Base-by-base conservation (phyloP, 1,140 invertebrate genomes). In the Aethina tumida region DNA sequence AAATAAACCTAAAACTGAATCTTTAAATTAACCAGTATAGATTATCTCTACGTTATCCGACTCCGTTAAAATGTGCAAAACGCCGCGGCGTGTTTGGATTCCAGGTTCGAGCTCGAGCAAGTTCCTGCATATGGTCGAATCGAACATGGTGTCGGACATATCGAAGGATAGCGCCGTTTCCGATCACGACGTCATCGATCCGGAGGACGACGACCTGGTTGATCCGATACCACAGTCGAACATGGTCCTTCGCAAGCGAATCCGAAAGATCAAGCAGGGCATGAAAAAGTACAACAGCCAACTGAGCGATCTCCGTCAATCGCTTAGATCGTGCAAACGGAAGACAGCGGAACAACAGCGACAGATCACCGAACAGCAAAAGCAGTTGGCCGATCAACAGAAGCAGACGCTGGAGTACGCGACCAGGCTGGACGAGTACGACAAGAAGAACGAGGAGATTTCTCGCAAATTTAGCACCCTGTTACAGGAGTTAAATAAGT, bases 371-470 rank as follows among this genome's bases (percentile, higher is more conserved):
- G 84, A 88, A 45, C 83, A 87, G 56, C 83, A 87, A 53, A 87
- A 85, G 53, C 78, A 75, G 34, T 64, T 79, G 15, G 70, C 74
- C 0, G 79, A 83, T 43, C 78, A 81, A 49, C 77, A 82, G 49
- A 83, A 82, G 54, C 78, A 80, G 56, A 76, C 79, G 0, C 58
- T 85, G 19, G 85, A 89, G 48, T 86, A 86, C 56, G 81, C 80
- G 0, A 81, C 75, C 48, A 40, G 84, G 2, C 67, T 89, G 26
- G 86, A 91, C 50, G 86, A 90, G 49, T 81, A 85, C 52, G 85
- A 89, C 47, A 89, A 89, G 56, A 91, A 91, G 56, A 86, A 86
- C 62, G 85, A 91, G 51, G 84, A 89, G 58, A 87, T 80, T 15
- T 80, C 82, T 22, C 70, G 83, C 17, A 91, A 91, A 66, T 88